Evolutionary conservation across 2,113 vertebrate genomes (phyloP).

Genomic region (Dissostichus mawsoni): DNA sequence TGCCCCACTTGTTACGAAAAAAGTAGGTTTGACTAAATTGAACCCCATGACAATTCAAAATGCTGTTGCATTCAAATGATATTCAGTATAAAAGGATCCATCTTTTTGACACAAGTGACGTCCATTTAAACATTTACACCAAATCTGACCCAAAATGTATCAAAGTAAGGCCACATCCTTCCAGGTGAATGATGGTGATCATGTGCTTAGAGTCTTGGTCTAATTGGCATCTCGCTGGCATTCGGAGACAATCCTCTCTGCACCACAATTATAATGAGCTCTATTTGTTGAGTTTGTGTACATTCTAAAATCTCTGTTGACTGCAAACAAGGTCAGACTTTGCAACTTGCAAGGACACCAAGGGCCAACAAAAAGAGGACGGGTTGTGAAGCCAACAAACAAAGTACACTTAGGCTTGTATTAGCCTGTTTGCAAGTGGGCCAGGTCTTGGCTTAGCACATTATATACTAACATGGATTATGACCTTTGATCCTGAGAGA

Average conservation of each 20-base stretch:
- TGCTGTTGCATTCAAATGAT: neutral
- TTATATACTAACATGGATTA: constrained; percentile 54
- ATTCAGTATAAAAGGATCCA: neutral
- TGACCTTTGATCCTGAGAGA: constrained; percentile 62
- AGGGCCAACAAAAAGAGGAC: constrained; percentile 8
- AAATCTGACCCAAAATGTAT: neutral
- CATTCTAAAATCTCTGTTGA: neutral
- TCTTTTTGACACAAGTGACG: neutral
- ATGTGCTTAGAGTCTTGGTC: neutral
- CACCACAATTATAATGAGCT: constrained; percentile 4
- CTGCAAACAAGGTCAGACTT: neutral
- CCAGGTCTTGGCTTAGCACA: constrained; percentile 64
- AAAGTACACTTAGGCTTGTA: constrained; percentile 45
- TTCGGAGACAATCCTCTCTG: neutral
- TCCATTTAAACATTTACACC: neutral
- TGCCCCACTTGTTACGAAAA: neutral
- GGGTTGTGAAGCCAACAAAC: constrained; percentile 39
- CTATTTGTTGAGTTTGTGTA: constrained; percentile 5
- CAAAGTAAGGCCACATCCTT: neutral
- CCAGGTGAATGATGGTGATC: neutral
- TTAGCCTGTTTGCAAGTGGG: constrained; percentile 72
- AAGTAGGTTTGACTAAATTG: no score
- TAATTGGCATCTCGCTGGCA: neutral
- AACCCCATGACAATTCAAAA: no score
- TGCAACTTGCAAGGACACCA: constrained; percentile 16